These are phyloP conservation scores for Mnemiopsis leidyi DNA, from an alignment of 37 sponge, comb jelly and placozoan species.

Conservation along the genomic window DNA sequence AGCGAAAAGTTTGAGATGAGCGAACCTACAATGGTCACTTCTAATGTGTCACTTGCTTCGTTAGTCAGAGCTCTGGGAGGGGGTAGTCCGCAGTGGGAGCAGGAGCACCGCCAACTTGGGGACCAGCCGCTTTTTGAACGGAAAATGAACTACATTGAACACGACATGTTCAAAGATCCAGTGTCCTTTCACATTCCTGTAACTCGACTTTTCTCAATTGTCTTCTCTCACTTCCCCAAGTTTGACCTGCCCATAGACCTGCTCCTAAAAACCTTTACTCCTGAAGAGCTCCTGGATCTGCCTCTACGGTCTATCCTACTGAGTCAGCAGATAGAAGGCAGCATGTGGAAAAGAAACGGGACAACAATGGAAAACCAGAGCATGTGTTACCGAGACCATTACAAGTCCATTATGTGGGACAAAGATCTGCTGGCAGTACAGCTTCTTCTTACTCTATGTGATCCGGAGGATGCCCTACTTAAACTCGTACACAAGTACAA, in stretches of 20 bases:
- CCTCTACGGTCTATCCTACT: slow-evolving; percentile 33
- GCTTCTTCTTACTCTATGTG: not conserved
- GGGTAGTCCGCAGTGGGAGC: not conserved
- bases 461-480: slow-evolving; percentile 15
- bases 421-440: slow-evolving; percentile 32
- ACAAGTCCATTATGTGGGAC: slow-evolving; percentile 60
- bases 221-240: slow-evolving; percentile 49
- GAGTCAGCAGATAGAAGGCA: slow-evolving; percentile 64
- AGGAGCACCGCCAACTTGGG: not conserved
- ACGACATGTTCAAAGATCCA: slow-evolving; percentile 25
- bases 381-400: slow-evolving; percentile 57
- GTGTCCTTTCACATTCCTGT: slow-evolving; percentile 42
- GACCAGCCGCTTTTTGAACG: not conserved
- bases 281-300: slow-evolving; percentile 19
- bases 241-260: slow-evolving; percentile 2
- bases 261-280: slow-evolving; percentile 6
- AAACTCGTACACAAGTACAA: slow-evolving; percentile 36
- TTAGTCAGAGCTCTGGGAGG: not conserved
- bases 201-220: not conserved
- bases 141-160: not conserved
- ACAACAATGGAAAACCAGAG: slow-evolving; percentile 57
- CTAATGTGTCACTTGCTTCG: not conserved
- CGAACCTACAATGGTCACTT: not conserved
- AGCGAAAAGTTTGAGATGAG: slow-evolving; percentile 29
- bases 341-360: slow-evolving; percentile 59